Evolutionary conservation across 2,113 vertebrate species (phyloP).

Genomic region (Microtus montanus): DNA sequence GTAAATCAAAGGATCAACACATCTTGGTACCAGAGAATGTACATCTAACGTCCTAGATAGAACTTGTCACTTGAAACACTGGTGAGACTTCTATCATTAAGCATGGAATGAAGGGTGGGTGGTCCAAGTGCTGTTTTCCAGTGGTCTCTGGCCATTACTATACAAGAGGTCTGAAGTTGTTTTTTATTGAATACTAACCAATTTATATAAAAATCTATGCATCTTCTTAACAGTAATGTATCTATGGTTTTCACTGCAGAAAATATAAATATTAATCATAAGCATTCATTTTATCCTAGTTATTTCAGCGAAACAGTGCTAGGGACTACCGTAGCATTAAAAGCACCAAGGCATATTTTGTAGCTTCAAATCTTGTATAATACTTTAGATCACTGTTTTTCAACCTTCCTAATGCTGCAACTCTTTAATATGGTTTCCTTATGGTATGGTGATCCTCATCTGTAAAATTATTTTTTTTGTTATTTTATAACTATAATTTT

Average conservation of each 20-base stretch:
- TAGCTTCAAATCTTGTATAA: not conserved
- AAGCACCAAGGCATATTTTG: not conserved
- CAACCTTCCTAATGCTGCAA: not conserved
- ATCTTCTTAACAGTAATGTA: not conserved
- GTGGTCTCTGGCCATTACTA: not conserved
- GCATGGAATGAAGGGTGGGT: not conserved
- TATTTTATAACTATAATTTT: not conserved
- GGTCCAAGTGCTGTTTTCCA: not conserved
- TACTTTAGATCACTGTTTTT: not conserved
- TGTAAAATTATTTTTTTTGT: not conserved
- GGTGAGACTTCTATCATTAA: not conserved
- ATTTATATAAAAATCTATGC: not conserved
- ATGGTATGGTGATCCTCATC: not conserved
- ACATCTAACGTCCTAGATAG: not conserved
- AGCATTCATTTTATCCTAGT: not conserved
- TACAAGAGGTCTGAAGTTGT: not conserved
- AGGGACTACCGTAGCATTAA: not conserved
- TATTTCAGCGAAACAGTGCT: not conserved
- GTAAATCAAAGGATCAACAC: not conserved
- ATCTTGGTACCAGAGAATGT: too few relatives aligned
- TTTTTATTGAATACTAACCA: not conserved
- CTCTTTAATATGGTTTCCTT: not conserved
- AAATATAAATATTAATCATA: not conserved
- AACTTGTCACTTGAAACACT: not conserved
- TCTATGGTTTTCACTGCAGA: not conserved